Base-by-base conservation (phyloP, 2,888 invertebrate species). In the Aleiodes alternator region DNA sequence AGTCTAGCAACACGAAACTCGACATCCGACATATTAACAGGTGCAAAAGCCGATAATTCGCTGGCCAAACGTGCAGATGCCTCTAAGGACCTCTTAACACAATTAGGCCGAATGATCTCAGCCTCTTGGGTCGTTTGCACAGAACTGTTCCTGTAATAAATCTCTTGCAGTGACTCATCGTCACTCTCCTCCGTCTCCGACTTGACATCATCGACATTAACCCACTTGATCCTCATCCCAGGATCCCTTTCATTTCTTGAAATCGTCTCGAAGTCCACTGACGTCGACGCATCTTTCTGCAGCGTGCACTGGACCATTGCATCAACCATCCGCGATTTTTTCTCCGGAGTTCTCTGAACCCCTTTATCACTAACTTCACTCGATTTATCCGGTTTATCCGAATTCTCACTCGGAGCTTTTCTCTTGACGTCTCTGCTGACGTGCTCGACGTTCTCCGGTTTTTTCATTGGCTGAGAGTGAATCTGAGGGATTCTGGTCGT, bases 31-130 rank as follows among this genome's bases (percentile, higher is more conserved):
- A 82, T 78, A 66, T 85, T 83, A n/a, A 89, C 87, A 48, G 88
- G 86, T 5, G 84, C 88, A 70, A 89, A 88, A 4, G 88, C 88
- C 3, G 89, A 88, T 7, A 66, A 72, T 72, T 64, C 59, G 8
- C 55, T 34, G 11, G 50, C 43, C 38, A 61, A 61, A 29, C 78
- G n/a, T 31, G 2, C 72, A 8, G 73, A 57, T 1, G 76, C 16
- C 16, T 53, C 71, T 5, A 72, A 14, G 9, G 50, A 51, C 56
- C 16, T 68, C 16, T 50, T 68, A 38, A 43, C 55, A 14, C 43
- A 66, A 11, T 48, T 56, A 16, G 50, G 34, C 55, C 31, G 69
- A 68, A 50, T 69, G 5, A 66, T 55, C 7, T 55, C 38, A 0
- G 9, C 11, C 3, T 51, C 14, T 11, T 68, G 56, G 7, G 73